Percentiles rank a stretch among this genome's conserved stretches.
These are phyloP conservation scores for Tympanoctomys barrerae DNA, from an alignment of 2,797 vertebrate genomes.

Conservation along the genomic window DNA sequence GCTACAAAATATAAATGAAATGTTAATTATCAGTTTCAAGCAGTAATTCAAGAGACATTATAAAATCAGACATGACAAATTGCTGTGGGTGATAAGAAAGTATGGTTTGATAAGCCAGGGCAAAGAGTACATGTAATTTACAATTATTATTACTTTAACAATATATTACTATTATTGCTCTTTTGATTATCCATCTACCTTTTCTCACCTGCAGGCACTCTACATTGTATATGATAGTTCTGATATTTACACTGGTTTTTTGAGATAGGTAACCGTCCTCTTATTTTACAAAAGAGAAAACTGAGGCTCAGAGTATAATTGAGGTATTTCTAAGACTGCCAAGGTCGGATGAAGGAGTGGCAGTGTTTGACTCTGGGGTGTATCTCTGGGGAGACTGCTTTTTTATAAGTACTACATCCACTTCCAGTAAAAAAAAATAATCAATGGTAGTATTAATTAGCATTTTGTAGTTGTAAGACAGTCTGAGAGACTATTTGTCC, in stretches of 20 bases:
- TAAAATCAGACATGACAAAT: background rate
- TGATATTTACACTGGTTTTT: conserved; percentile 14
- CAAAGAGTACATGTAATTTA: background rate
- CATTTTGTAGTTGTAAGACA: background rate
- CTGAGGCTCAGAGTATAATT: background rate
- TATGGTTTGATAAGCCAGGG: background rate
- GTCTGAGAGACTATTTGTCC: background rate
- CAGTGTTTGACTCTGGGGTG: background rate
- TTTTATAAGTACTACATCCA: background rate
- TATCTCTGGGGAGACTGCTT: background rate
- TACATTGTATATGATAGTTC: background rate
- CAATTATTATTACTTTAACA: background rate
- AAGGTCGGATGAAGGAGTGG: background rate
- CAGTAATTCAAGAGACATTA: conserved; percentile 44
- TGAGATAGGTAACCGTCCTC: background rate
- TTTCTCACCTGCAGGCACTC: background rate
- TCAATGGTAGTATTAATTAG: background rate
- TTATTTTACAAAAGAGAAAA: background rate
- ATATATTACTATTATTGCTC: background rate
- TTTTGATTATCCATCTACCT: background rate
- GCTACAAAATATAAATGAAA: conserved; percentile 48
- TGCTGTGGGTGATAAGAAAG: background rate
- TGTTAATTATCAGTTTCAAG: background rate
- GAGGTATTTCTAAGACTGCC: background rate
- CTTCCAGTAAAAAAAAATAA: background rate